Percentiles rank a stretch among this genome's conserved stretches.
Conservation (phyloP, 2,888 invertebrate genomes). For the Cantharis rustica region DNA sequence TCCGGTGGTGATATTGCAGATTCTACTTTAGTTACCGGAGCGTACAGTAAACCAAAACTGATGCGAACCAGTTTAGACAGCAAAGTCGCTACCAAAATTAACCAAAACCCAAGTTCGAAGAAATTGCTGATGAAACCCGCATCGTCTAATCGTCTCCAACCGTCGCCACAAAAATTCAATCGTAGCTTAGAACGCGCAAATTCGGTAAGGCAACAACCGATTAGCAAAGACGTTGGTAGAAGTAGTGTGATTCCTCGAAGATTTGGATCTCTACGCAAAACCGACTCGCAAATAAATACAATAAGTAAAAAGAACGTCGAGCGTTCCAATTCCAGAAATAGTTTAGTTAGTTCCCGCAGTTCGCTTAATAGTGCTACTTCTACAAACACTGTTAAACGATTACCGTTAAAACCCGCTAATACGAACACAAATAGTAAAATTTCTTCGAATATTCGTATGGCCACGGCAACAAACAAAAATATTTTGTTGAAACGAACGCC, state of each 20-base stretch:
- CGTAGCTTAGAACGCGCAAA: constrained; percentile 42
- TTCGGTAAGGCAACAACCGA: constrained; percentile 39
- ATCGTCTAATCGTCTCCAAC: constrained; percentile 34
- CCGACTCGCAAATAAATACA: constrained; percentile 46
- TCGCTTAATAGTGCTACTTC: constrained; percentile 82
- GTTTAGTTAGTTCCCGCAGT: constrained; percentile 80
- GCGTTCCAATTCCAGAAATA: constrained; percentile 77
- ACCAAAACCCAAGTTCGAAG: constrained; percentile 17
- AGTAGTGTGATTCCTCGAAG: constrained; percentile 53
- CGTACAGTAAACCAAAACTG: constrained; percentile 32
- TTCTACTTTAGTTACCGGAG: constrained; percentile 45
- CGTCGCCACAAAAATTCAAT: constrained; percentile 43
- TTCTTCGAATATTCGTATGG: constrained; percentile 38
- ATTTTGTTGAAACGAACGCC: constrained; percentile 52
- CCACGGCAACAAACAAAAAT: constrained; percentile 36
- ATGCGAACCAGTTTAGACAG: constrained; percentile 23
- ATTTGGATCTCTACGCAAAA: constrained; percentile 52
- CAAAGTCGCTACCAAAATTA: constrained; percentile 16
- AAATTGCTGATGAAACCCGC: constrained; percentile 5
- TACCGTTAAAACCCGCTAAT: constrained; percentile 56
- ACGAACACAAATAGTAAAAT: constrained; percentile 44
- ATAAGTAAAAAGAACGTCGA: constrained; percentile 65
- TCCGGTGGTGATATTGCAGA: constrained; percentile 64
- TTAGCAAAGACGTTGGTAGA: constrained; percentile 37
- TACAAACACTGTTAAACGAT: constrained; percentile 76